These are phyloP conservation scores for Adelphocoris suturalis DNA, from an alignment of 2,888 invertebrate species.

Conservation along the genomic window DNA sequence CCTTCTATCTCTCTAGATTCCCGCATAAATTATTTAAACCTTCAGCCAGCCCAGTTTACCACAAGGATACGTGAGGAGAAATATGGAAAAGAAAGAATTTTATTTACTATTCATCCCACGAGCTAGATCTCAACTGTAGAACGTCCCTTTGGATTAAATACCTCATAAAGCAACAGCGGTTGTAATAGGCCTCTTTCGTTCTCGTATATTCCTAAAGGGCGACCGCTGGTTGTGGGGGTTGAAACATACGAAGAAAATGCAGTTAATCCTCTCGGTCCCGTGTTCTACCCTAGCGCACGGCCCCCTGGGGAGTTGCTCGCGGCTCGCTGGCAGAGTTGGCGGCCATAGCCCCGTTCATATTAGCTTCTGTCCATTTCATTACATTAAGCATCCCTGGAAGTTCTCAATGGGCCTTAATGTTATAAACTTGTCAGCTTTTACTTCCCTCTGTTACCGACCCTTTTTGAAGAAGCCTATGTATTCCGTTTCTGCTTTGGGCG, in stretches of 20 bases:
- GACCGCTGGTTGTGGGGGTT: not conserved
- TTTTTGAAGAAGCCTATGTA: not conserved
- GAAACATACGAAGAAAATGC: constrained; percentile 32
- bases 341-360: constrained; percentile 36
- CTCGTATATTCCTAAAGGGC: not conserved
- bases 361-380: constrained; percentile 57
- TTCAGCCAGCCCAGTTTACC: too few relatives aligned
- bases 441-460: not conserved
- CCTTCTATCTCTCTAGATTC: too few relatives aligned
- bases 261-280: constrained; percentile 6
- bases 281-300: not conserved
- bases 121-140: not conserved
- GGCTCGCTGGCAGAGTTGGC: not conserved
- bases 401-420: constrained; percentile 53
- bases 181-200: constrained; percentile 7
- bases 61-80: too few relatives aligned
- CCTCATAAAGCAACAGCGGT: constrained; percentile 24
- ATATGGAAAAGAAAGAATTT: too few relatives aligned
- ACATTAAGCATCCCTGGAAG: constrained; percentile 41
- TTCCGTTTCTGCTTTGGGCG: too few relatives aligned
- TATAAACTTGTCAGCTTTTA: constrained; percentile 53
- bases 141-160: not conserved
- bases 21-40: too few relatives aligned
- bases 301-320: not conserved
- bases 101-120: not conserved